Evolutionary conservation across 2,113 vertebrate species (phyloP), one percentile per base, ranked within the genome.

Genomic region (Myotis yumanensis): DNA sequence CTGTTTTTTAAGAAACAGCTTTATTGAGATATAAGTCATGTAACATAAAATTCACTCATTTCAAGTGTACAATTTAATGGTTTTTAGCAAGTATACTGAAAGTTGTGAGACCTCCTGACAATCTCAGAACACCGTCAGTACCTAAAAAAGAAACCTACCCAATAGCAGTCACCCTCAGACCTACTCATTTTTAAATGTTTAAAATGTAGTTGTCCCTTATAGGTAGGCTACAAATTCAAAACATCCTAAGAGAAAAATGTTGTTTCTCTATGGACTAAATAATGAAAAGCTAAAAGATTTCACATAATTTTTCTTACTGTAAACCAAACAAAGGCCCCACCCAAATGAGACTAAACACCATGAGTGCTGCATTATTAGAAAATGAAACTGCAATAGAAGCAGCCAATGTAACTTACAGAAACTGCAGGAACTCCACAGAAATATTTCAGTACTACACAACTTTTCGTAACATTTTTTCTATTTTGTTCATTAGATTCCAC

Each of bases 211-310:
- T 75, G 48, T 75, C 30, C 15, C 35, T 43, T 37, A 28, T 8
- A 81, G 32, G 40, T 17, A 91, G 76, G 43, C 69, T 51, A 86
- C 20, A 17, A 93, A 23, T 84, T 79, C 66, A 77, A 92, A 94
- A 64, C 37, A 77, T 87, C 23, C 35, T 66, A 76, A 95, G 46
- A 89, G 46, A 89, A 95, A 93, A 91, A 93, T 6, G 90, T 18
- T 59, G 28, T 80, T 91, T 79, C 25, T 32, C 35, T 84, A 66
- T 20, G 73, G 71, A 75, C 30, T 77, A 83, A 90, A 72, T 76
- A 93, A 87, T 28, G 83, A 77, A 91, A 96, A 89, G 37, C 22
- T 82, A 66, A 68, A 94, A 46, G 71, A 76, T 71, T 79, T 93
- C 62, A 90, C n/a, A 64, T 54, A 86, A 46, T 82, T 90, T 75